Percentiles rank a stretch among this genome's conserved stretches.
phyloP scores from a whole-genome alignment of 2,113 vertebrate genomes.

The Epinephelus cyanopodus region DNA sequence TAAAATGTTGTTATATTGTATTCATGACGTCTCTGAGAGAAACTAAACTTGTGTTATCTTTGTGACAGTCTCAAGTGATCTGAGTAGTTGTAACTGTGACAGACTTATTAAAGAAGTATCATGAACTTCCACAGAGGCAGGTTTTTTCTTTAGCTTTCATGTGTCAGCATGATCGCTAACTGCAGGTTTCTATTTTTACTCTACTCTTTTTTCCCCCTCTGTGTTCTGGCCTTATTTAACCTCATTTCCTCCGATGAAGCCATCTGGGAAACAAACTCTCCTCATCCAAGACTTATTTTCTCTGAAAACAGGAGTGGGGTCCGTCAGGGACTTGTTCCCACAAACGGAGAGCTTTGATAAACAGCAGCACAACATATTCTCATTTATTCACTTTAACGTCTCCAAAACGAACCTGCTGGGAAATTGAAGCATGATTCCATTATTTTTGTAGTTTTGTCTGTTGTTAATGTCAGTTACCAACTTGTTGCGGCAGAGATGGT shows the following conservation, averaged over 20 bases:
- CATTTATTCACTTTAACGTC: neutral
- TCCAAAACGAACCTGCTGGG: neutral
- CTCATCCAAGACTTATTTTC: neutral
- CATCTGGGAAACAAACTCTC: neutral
- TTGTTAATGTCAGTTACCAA: neutral
- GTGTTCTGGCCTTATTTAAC: conserved; percentile 19
- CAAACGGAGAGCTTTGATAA: neutral
- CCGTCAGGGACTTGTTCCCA: neutral
- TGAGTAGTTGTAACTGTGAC: neutral
- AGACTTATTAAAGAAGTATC: conserved; percentile 21
- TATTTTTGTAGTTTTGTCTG: neutral
- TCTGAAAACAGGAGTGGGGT: neutral
- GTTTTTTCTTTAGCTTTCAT: neutral
- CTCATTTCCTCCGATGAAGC: neutral
- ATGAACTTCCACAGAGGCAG: neutral
- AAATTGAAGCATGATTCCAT: neutral
- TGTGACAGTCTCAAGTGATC: neutral
- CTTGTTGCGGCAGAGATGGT: neutral
- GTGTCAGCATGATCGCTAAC: neutral
- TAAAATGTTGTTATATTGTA: neutral
- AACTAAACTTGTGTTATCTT: neutral
- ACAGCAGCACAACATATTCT: neutral
- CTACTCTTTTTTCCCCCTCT: neutral
- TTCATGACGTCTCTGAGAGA: neutral
- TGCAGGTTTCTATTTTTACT: conserved; percentile 9